Conservation (phyloP, 2,888 invertebrate species). For the Adelphocoris suturalis region DNA sequence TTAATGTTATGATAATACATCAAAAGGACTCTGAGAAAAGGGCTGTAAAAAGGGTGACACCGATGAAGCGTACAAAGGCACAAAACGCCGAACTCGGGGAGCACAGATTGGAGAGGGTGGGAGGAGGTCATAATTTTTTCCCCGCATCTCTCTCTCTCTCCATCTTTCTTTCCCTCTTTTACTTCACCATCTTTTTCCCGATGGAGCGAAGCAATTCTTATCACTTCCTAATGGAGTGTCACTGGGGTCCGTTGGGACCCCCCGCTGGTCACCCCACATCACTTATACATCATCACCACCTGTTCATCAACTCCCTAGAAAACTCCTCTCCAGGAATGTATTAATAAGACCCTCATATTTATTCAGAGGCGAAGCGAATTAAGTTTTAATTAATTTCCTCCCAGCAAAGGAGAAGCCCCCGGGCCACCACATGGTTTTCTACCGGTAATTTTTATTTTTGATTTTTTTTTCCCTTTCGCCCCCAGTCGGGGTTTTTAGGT, state of each 20-base stretch:
- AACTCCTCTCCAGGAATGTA: constrained; percentile 62
- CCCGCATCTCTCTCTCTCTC: not conserved
- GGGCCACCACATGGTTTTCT: constrained; percentile 58
- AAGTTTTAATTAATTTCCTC: constrained; percentile 69
- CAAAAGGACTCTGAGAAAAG: constrained; percentile 49
- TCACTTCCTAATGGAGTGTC: constrained; percentile 73
- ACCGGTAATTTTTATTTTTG: constrained; percentile 47
- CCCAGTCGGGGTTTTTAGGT: constrained; percentile 27
- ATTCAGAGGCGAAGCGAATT: constrained; percentile 70
- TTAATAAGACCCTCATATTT: constrained; percentile 71
- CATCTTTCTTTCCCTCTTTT: constrained; percentile 1
- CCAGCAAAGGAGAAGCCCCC: constrained; percentile 48
- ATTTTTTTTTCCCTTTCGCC: not conserved
- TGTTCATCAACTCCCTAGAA: constrained; percentile 64
- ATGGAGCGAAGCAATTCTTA: constrained; percentile 62
- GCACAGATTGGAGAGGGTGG: constrained; percentile 29
- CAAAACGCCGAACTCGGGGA: constrained; percentile 56
- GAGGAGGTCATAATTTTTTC: constrained; percentile 49
- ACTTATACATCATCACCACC: constrained; percentile 70
- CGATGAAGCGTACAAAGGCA: constrained; percentile 52
- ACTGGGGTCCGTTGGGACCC: constrained; percentile 65
- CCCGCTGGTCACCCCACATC: constrained; percentile 71
- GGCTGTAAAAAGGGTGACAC: constrained; percentile 62
- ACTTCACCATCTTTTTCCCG: not conserved
- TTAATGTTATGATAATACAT: constrained; percentile 70